These are phyloP conservation scores for Nomada ruficornis DNA, from an alignment of 2,888 invertebrate genomes.

Conservation along the genomic window DNA sequence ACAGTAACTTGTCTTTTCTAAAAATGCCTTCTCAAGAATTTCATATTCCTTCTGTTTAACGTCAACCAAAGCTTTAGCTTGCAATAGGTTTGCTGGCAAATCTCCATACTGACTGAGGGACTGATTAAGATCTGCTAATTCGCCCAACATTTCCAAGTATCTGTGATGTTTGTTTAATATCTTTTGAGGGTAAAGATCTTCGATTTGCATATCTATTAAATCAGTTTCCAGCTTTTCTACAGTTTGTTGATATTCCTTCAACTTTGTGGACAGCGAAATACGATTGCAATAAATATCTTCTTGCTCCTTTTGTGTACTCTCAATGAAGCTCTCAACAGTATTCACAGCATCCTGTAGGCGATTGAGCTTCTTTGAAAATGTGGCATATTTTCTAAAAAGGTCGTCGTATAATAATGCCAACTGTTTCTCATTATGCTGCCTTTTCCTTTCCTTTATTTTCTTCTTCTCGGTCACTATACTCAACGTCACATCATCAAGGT, in stretches of 20 bases:
- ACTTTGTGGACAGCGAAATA: slow-evolving; percentile 70
- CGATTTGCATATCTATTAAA: slow-evolving; percentile 68
- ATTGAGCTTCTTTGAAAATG: slow-evolving; percentile 70
- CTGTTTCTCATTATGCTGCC: slow-evolving; percentile 69
- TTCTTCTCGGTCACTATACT: slow-evolving; percentile 68
- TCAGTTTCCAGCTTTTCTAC: slow-evolving; percentile 70
- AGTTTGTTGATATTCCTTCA: slow-evolving; percentile 76
- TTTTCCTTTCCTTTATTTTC: slow-evolving; percentile 69
- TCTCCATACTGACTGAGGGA: slow-evolving; percentile 73
- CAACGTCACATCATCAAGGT: slow-evolving; percentile 70
- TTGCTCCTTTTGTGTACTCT: slow-evolving; percentile 55
- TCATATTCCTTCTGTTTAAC: slow-evolving; percentile 74
- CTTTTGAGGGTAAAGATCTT: slow-evolving; percentile 69
- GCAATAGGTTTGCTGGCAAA: slow-evolving; percentile 79
- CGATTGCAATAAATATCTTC: slow-evolving; percentile 70
- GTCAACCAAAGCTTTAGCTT: slow-evolving; percentile 78
- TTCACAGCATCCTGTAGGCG: slow-evolving; percentile 65
- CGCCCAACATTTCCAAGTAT: slow-evolving; percentile 70
- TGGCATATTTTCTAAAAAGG: slow-evolving; percentile 68
- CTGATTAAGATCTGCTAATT: slow-evolving; percentile 72
- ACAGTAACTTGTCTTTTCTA: slow-evolving; percentile 68
- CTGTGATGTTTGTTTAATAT: slow-evolving; percentile 74
- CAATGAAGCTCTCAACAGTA: slow-evolving; percentile 62
- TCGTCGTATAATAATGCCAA: slow-evolving; percentile 71
- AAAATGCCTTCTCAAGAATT: slow-evolving; percentile 68